Conservation (phyloP, 1,140 invertebrate genomes). For the Drosophila kohkoa region DNA sequence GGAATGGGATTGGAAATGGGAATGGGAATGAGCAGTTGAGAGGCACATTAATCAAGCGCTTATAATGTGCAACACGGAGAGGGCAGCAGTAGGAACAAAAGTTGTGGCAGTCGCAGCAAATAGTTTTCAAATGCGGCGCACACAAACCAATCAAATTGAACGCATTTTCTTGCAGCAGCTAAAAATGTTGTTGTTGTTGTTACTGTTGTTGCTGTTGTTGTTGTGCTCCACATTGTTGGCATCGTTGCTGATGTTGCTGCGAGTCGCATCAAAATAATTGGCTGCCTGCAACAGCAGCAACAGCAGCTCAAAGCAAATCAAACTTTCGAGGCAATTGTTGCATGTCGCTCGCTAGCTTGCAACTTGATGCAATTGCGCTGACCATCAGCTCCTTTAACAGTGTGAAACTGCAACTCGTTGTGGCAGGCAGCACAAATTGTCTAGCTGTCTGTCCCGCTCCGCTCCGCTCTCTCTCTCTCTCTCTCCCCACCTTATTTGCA, state of each 20-base stretch:
- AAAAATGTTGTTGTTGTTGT: slow-evolving; percentile 21
- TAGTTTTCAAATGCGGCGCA: slow-evolving; percentile 74
- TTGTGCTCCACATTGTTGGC: slow-evolving; percentile 71
- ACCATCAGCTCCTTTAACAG: slow-evolving; percentile 44
- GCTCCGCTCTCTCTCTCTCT: not conserved
- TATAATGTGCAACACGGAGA: slow-evolving; percentile 42
- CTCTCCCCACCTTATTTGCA: not conserved
- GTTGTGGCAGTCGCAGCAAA: slow-evolving; percentile 59
- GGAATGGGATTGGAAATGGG: not conserved
- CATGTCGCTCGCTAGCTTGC: slow-evolving; percentile 26
- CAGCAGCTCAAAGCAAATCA: slow-evolving; percentile 50
- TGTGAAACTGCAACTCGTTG: slow-evolving; percentile 61
- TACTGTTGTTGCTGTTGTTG: slow-evolving; percentile 18
- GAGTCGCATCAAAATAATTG: slow-evolving; percentile 70
- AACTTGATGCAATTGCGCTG: slow-evolving; percentile 9
- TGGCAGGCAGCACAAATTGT: slow-evolving; percentile 50
- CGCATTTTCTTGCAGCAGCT: slow-evolving; percentile 55
- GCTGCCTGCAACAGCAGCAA: slow-evolving; percentile 60
- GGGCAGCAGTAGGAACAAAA: slow-evolving; percentile 42
- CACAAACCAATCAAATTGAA: slow-evolving; percentile 73
- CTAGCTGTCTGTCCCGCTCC: slow-evolving; percentile 10
- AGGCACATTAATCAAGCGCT: slow-evolving; percentile 51
- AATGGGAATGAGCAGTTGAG: not conserved
- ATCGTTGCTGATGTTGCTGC: not conserved
- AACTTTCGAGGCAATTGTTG: slow-evolving; percentile 63